Evolutionary conservation across 2,113 vertebrate genomes (phyloP).

Genomic region (Excalfactoria chinensis): DNA sequence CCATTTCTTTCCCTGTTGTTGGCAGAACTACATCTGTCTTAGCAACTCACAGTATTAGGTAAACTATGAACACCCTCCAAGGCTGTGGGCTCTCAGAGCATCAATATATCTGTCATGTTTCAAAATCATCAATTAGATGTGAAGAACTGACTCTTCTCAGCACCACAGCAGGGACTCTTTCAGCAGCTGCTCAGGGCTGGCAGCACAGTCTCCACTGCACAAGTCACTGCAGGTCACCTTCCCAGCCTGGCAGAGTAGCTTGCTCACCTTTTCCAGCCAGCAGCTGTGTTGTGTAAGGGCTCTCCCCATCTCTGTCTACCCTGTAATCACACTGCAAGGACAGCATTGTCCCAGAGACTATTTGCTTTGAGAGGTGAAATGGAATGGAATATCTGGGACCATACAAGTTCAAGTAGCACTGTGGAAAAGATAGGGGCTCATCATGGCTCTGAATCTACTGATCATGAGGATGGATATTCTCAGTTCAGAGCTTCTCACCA

Average conservation of each 20-base stretch:
- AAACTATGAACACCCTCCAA: slow-evolving; percentile 44
- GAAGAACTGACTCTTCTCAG: not conserved
- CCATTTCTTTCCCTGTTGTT: slow-evolving; percentile 18
- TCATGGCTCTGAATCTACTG: not conserved
- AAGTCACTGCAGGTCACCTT: not conserved
- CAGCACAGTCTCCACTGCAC: not conserved
- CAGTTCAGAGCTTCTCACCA: not conserved
- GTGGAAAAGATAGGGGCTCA: not conserved
- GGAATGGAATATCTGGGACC: not conserved
- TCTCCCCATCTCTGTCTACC: not conserved
- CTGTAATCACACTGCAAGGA: not conserved
- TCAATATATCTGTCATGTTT: slow-evolving; percentile 63
- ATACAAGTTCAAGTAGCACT: not conserved
- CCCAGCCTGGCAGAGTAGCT: not conserved
- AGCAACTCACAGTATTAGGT: slow-evolving; percentile 40
- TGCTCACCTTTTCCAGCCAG: not conserved
- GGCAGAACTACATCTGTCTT: slow-evolving; percentile 40
- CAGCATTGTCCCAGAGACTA: not conserved
- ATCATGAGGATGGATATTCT: not conserved
- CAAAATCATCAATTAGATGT: slow-evolving; percentile 22
- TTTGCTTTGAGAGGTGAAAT: not conserved
- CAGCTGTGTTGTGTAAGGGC: not conserved
- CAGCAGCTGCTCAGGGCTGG: not conserved
- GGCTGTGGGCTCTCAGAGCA: slow-evolving; percentile 1
- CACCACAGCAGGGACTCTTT: not conserved